Base-by-base conservation (phyloP, 2,888 invertebrate genomes). In the Papilio gigon region DNA sequence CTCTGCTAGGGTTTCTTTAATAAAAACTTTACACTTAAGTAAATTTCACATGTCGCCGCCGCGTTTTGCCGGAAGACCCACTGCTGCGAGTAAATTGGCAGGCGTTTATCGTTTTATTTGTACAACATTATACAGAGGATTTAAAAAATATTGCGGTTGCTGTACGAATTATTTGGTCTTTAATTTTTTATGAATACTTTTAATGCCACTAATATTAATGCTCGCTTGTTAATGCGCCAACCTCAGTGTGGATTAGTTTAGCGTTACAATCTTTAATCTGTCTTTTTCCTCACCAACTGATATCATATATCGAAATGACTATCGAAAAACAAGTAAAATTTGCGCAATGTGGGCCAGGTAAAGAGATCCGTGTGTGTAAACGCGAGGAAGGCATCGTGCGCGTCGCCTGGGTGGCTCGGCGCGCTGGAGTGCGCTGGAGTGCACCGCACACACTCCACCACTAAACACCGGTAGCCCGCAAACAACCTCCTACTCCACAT, bases 21-120 rank as follows among this genome's bases (percentile, higher is more conserved):
- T 89, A 90, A 89, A 89, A 90, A 89, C 85, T 90, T 89, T 87
- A 89, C 87, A 88, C 83, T 88, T 82, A 82, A 85, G 83, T 81
- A 81, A 84, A 84, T 83, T 87, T 84, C 81, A 86, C 81, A 83
- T 86, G 84, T 84, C 83, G 84, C 80, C 79, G 77, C 75, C 78
- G 78, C 78, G 82, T 73, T 72, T 77, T 75, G 77, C 71, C 53
- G 63, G 78, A 87, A 88, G 84, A 88, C 88, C 69, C 82, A 86
- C 67, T 82, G 77, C 79, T 74, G 77, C 79, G 73, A 80, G 82
- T 82, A 81, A 85, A 85, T 85, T 84, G 82, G 79, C 80, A 79
- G 64, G 80, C 80, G 80, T 78, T 85, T 77, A 83, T 82, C 78
- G 82, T 80, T 81, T 80, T 78, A 77, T 58, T 71, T 70, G 68